Evolutionary conservation across 1,140 invertebrate genomes (phyloP), one percentile per base, ranked within the genome.

Genomic region (Zaprionus vittiger): DNA sequence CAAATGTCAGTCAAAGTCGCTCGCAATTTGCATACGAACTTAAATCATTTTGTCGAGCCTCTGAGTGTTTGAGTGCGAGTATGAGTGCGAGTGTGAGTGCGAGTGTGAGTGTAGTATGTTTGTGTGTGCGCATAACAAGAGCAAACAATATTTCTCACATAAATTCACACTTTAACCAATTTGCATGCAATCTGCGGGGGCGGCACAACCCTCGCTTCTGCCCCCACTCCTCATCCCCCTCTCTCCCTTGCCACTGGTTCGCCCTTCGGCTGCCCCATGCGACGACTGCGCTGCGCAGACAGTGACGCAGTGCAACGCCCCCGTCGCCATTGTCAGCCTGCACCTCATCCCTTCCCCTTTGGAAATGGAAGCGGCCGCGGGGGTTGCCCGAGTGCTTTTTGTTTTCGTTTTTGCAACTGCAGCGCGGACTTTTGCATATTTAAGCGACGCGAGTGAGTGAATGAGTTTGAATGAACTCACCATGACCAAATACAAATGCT

Each of bases 121-220:
- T 69, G 70, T 80, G 54, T 73, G 77, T 66, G 77, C 61, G 76
- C 77, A 80, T 66, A 91, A 90, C 91, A 92, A 92, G 86, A 92
- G 79, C 80, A 92, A 92, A 92, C 86, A 92, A 81, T 92, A 92
- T 92, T 92, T 92, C 91, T 91, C 91, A 92, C 91, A 92, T 92
- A 92, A 92, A 92, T 92, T 92, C 91, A 92, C 91, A 92, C 91
- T 92, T 92, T 90, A 90, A 87, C 80, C 86, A 92, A 91, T 91
- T 91, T 92, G 91, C 91, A 92, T 92, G 83, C 83, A 83, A 92
- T 91, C 81, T 87, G 86, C 91, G 81, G 83, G 85, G 91, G 90
- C 83, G 90, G 66, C 83, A 77, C 80, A 75, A 79, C 80, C 67
- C 64, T 17, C 44, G 17, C 24, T 56, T 54, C 66, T 26, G 12